Evolutionary conservation across 2,797 vertebrate genomes (phyloP), one percentile per base, ranked within the genome.

Genomic region (Tolypeutes matacus): DNA sequence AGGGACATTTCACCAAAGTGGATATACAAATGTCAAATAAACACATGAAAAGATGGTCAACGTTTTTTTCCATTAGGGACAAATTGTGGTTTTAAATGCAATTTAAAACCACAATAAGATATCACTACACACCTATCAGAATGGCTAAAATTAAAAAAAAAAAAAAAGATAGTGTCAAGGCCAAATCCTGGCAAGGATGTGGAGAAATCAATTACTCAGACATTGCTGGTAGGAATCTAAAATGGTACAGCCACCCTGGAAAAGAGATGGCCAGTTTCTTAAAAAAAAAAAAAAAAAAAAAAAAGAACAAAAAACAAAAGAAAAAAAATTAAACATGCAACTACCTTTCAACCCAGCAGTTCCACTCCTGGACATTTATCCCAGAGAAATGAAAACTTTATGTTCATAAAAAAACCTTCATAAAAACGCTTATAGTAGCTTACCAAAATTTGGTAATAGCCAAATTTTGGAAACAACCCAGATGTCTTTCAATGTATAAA

Each of bases 101-200:
- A 86, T 87, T 84, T 39, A 78, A 93, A 94, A 64, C 21, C 18
- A 70, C 49, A 69, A 31, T 21, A 17, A 69, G n/a, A n/a, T 65
- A 53, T 51, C 31, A 10, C 25, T 36, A 46, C 18, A 25, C 46
- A 51, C 4, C 29, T 51, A 51, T 80, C 56, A 75, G 34, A 72
- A 72, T 49, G 27, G 23, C 78, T 82, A 42, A 73, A 51, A 64
- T n/a, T 81, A 88, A 73, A 36, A 62, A n/a, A n/a, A n/a, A n/a
- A n/a, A n/a, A n/a, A n/a, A n/a, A n/a, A n/a, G 29, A 51, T 25
- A 82, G 11, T 36, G 7, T 53, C 17, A 80, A 34, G 12, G 27
- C 5, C 39, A 56, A n/a, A 4, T 49, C 18, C 4, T 73, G 23
- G 3, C 36, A 3, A 42, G 11, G 9, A 80, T 77, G 42, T 69